Evolutionary conservation across 1,140 invertebrate species (phyloP).

Genomic region (Sycophaga agraensis): DNA sequence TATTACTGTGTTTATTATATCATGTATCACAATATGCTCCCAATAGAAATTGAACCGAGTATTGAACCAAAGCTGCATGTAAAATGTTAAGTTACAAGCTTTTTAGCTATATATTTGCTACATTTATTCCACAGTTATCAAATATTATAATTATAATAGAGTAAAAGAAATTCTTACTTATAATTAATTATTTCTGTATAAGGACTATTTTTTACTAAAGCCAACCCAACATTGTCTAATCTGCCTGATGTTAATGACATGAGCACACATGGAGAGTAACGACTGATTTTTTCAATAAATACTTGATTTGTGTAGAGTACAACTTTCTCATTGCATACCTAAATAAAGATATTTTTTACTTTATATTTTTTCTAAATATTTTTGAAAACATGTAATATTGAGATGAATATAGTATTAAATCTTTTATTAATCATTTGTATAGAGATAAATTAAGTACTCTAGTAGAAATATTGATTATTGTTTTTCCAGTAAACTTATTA

Average conservation of each 20-base stretch:
- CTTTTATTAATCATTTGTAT: not conserved
- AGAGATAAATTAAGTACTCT: not conserved
- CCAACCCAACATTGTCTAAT: constrained; percentile 14
- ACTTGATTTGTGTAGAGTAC: constrained; percentile 28
- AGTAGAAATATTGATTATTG: not conserved
- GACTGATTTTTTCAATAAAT: constrained; percentile 6
- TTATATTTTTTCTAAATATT: not conserved
- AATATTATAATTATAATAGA: not conserved
- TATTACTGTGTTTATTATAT: too few species aligned
- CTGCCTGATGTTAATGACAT: constrained; percentile 18
- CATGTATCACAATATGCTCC: too few species aligned
- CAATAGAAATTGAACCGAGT: too few species aligned
- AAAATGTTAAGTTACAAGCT: too few species aligned
- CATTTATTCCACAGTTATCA: too few species aligned
- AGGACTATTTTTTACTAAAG: constrained; percentile 21
- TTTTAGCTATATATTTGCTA: not conserved
- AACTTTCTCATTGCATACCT: constrained; percentile 34
- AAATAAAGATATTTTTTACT: not conserved
- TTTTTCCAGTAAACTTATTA: not conserved
- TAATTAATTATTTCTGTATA: constrained; percentile 27
- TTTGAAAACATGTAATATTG: not conserved
- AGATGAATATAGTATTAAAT: too few species aligned
- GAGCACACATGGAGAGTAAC: constrained; percentile 27
- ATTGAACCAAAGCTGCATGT: too few species aligned
- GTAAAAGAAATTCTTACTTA: constrained; percentile 5